A percentile compares a stretch with the other conserved stretches of the same genome.
phyloP scores from a whole-genome alignment of 2,797 vertebrate genomes.

The Capromys pilorides region DNA sequence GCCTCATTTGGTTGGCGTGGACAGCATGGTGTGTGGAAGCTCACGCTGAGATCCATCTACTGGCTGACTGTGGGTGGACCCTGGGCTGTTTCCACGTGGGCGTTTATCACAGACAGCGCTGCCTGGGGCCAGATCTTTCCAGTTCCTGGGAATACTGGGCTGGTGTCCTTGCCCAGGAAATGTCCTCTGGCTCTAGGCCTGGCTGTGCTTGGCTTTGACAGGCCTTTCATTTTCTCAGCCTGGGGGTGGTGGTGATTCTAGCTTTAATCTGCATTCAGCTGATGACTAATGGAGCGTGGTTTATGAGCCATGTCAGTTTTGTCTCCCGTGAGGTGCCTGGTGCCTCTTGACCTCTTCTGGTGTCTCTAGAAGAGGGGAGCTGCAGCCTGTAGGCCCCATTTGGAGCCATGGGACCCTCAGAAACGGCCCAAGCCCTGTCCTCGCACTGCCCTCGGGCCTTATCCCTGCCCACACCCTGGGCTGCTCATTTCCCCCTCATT shows the following conservation, averaged over 20 bases:
- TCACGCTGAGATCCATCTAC: background rate
- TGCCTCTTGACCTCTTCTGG: background rate
- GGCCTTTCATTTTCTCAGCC: background rate
- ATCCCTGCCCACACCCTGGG: background rate
- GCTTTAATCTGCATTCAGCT: background rate
- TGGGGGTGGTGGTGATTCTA: background rate
- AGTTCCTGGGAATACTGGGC: background rate
- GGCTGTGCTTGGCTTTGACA: background rate
- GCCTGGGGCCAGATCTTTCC: background rate
- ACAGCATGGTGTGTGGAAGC: background rate
- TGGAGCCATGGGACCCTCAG: background rate
- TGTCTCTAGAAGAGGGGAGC: too few relatives aligned
- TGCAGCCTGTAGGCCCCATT: background rate
- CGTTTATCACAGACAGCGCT: background rate
- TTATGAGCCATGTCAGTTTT: background rate
- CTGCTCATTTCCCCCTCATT: background rate
- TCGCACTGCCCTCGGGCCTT: rapidly evolving
- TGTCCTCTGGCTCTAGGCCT: background rate
- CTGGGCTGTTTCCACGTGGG: background rate
- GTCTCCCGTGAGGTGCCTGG: background rate
- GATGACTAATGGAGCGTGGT: background rate
- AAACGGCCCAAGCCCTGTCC: background rate
- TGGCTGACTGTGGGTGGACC: background rate
- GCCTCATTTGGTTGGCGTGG: background rate
- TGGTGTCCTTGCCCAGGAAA: background rate